Conservation (phyloP, 2,113 vertebrate species). For the Himantopus leucocephalus region DNA sequence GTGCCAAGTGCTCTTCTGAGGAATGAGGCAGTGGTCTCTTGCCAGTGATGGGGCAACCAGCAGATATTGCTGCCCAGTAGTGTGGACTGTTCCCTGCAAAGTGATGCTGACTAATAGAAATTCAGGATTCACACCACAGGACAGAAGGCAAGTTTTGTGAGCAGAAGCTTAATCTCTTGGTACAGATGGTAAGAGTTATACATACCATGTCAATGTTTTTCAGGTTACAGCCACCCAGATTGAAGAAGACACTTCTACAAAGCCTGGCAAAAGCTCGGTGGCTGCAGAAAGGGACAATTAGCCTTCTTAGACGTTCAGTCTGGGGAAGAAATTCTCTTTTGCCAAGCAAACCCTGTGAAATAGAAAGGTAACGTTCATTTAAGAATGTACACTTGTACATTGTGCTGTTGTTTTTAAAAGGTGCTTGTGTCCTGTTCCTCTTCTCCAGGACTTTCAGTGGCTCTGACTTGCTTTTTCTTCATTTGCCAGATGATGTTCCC, state of each 20-base stretch:
- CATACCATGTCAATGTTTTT: constrained; percentile 84
- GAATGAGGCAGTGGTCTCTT: background rate
- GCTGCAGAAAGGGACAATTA: constrained; percentile 79
- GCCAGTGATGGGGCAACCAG: background rate
- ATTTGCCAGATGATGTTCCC: background rate
- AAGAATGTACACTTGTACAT: background rate
- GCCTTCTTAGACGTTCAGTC: constrained; percentile 63
- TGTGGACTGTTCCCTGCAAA: background rate
- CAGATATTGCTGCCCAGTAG: background rate
- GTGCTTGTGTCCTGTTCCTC: background rate
- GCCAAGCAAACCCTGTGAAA: constrained; percentile 76
- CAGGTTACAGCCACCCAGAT: constrained; percentile 80
- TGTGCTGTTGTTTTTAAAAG: background rate
- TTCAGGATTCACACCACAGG: background rate
- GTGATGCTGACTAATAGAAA: background rate
- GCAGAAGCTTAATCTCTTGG: background rate
- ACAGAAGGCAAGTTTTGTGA: background rate
- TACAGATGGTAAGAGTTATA: background rate
- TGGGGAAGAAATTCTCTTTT: constrained; percentile 79
- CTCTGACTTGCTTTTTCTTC: background rate
- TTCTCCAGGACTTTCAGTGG: background rate
- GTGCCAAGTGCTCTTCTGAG: background rate
- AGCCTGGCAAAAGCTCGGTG: constrained; percentile 61
- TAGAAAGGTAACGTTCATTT: background rate
- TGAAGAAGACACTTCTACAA: constrained; percentile 84